Evolutionary conservation across 2,113 vertebrate genomes (phyloP).

Genomic region (Muntiacus reevesi): DNA sequence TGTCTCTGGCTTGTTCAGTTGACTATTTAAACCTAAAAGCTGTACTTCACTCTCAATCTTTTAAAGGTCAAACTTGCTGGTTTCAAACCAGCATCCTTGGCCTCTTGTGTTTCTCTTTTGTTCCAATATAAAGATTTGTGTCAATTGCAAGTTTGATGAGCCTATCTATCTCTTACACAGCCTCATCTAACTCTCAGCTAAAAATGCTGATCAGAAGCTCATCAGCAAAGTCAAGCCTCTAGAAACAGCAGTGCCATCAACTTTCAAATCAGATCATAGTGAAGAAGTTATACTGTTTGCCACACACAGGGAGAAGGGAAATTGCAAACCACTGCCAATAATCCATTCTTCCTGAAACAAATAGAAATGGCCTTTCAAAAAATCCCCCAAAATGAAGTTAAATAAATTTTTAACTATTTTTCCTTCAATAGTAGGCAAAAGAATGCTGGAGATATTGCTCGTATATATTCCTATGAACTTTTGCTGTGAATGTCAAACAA

Average conservation of each 20-base stretch:
- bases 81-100: neutral
- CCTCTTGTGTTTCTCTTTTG: neutral
- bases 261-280: neutral
- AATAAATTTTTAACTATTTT: neutral
- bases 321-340: neutral
- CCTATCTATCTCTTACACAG: neutral
- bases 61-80: neutral
- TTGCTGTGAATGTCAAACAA: neutral
- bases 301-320: neutral
- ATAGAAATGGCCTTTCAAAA: conserved; percentile 47
- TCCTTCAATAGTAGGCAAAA: neutral
- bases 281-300: neutral
- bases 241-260: neutral
- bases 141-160: neutral
- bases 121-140: neutral
- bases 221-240: neutral
- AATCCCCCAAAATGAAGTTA: conserved; percentile 19
- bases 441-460: neutral
- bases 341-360: conserved; percentile 46
- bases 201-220: neutral
- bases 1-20: neutral
- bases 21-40: neutral
- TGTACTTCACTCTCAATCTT: neutral
- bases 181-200: neutral
- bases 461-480: neutral